Evolutionary conservation across 2,797 vertebrate species (phyloP).

Genomic region (Argyrosomus regius): DNA sequence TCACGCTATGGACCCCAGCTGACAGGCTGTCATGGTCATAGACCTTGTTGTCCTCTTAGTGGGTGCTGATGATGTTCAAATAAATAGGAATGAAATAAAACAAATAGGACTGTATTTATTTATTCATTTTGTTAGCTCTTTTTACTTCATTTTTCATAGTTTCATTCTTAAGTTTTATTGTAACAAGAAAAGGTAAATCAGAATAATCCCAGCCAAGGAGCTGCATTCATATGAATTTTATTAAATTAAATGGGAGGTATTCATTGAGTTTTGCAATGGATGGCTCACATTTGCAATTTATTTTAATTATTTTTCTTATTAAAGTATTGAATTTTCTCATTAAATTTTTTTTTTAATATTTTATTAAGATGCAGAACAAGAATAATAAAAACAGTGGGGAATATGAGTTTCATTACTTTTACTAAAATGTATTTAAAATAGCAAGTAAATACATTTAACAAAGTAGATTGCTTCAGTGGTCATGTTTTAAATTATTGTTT

Average conservation of each 20-base stretch:
- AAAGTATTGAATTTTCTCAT: not conserved
- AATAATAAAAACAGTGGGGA: not conserved
- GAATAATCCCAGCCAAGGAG: not conserved
- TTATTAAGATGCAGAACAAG: not conserved
- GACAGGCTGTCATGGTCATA: constrained; percentile 65
- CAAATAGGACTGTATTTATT: not conserved
- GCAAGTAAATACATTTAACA: not conserved
- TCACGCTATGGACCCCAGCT: constrained; percentile 68
- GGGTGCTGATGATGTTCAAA: constrained; percentile 34
- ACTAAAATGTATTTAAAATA: not conserved
- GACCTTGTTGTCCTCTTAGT: constrained; percentile 55
- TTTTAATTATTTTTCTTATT: not conserved
- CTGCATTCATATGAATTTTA: not conserved
- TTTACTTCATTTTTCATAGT: not conserved
- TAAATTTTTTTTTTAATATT: not conserved
- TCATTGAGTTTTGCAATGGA: not conserved
- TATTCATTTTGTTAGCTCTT: not conserved
- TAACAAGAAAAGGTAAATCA: not conserved
- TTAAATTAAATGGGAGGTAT: not conserved
- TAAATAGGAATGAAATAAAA: not conserved
- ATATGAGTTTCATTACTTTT: not conserved
- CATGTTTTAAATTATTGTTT: not conserved
- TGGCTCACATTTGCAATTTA: not conserved
- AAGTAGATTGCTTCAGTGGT: not conserved
- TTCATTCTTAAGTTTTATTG: not conserved